A percentile compares a stretch with the other conserved stretches of the same genome.
These are phyloP conservation scores for Lepetodrilus schrolli DNA, from an alignment of 2,888 invertebrate genomes.

Conservation along the genomic window DNA sequence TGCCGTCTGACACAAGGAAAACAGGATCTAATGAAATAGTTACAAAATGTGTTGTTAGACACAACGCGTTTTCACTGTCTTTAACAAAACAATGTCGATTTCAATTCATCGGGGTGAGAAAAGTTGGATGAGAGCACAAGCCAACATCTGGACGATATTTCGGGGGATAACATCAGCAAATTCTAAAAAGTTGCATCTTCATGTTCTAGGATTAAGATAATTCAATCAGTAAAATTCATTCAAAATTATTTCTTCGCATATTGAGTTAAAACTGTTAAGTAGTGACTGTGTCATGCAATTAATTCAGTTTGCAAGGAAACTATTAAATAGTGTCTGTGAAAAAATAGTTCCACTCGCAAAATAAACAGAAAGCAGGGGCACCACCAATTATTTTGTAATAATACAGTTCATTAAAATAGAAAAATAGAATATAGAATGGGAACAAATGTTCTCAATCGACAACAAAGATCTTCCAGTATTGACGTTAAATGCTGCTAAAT, in stretches of 20 bases:
- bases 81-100: background rate
- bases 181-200: constrained; percentile 2
- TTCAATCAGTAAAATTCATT: background rate
- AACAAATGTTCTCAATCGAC: too few species aligned
- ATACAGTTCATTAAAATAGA: too few species aligned
- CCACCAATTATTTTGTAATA: too few species aligned
- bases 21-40: constrained; percentile 19
- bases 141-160: constrained; percentile 2
- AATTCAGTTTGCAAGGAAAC: too few species aligned
- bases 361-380: too few species aligned
- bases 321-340: too few species aligned
- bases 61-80: background rate
- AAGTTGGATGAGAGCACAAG: background rate
- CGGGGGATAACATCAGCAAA: background rate
- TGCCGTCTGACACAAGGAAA: constrained; percentile 15
- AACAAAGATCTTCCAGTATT: too few species aligned
- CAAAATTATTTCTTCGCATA: background rate
- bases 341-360: too few species aligned
- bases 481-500: too few species aligned
- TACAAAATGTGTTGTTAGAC: constrained; percentile 21
- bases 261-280: background rate
- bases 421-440: too few species aligned
- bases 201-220: background rate
- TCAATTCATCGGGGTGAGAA: background rate
- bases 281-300: too few species aligned